These are phyloP conservation scores for Semicossyphus pulcher DNA, from an alignment of 2,113 vertebrate genomes.

Conservation along the genomic window DNA sequence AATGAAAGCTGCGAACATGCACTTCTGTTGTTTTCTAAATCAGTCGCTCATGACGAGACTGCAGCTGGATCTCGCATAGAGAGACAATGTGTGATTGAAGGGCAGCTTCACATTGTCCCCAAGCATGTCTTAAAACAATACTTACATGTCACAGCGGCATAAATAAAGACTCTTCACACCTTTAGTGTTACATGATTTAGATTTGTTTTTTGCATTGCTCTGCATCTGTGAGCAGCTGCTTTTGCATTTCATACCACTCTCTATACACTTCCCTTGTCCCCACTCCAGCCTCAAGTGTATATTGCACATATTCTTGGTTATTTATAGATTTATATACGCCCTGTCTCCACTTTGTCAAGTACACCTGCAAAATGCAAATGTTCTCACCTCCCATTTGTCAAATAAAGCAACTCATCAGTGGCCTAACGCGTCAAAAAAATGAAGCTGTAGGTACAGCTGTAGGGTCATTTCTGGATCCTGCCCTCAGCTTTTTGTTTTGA, in stretches of 20 bases:
- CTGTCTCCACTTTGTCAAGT: too few relatives aligned
- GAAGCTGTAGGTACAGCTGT: too few relatives aligned
- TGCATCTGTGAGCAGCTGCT: neutral
- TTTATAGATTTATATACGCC: too few relatives aligned
- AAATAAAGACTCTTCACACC: neutral
- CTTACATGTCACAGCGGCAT: neutral
- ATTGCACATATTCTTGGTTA: neutral
- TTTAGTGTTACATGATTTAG: neutral
- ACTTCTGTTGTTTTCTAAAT: constrained; percentile 18
- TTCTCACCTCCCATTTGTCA: too few relatives aligned
- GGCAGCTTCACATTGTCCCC: neutral
- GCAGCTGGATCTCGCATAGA: neutral
- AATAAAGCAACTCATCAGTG: too few relatives aligned
- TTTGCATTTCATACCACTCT: neutral
- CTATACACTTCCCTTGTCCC: neutral
- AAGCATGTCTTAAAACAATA: neutral
- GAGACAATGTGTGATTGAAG: neutral
- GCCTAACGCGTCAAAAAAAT: too few relatives aligned
- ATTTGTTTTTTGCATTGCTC: neutral
- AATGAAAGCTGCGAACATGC: constrained; percentile 18
- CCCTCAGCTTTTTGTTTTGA: too few relatives aligned
- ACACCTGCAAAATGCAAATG: too few relatives aligned
- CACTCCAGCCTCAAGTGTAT: neutral
- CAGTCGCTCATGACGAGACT: neutral
- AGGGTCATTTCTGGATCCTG: too few relatives aligned